Percentiles rank a stretch among this genome's conserved stretches.
These are phyloP conservation scores for Plectrocnemia conspersa DNA, from an alignment of 1,140 invertebrate genomes.

Conservation along the genomic window DNA sequence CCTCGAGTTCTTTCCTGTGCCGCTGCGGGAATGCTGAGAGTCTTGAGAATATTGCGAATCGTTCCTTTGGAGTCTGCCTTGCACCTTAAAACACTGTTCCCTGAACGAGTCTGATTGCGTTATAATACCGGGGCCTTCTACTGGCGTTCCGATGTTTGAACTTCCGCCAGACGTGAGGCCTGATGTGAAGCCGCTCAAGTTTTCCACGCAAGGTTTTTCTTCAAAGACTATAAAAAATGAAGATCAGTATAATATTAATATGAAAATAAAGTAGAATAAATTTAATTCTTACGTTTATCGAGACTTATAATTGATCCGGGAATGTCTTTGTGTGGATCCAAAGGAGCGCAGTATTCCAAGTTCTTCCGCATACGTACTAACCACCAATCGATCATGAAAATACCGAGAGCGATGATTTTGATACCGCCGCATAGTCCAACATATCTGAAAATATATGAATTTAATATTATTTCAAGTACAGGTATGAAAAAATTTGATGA, in stretches of 20 bases:
- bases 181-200: slow-evolving; percentile 47
- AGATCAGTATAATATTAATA: background rate
- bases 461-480: slow-evolving; percentile 23
- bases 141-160: slow-evolving; percentile 43
- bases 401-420: slow-evolving; percentile 78
- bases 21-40: slow-evolving; percentile 30
- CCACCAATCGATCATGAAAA: slow-evolving; percentile 88
- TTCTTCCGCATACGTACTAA: slow-evolving; percentile 72
- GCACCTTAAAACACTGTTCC: slow-evolving; percentile 30
- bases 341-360: slow-evolving; percentile 64
- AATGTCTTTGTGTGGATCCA: slow-evolving; percentile 74
- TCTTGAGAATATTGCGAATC: slow-evolving; percentile 49
- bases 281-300: slow-evolving; percentile 67
- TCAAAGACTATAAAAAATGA: slow-evolving; percentile 57
- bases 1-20: slow-evolving; percentile 41
- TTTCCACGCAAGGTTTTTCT: slow-evolving; percentile 54
- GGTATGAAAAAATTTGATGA: slow-evolving; percentile 6
- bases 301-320: slow-evolving; percentile 80
- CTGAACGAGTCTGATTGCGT: slow-evolving; percentile 33
- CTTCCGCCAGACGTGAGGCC: slow-evolving; percentile 44
- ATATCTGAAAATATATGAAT: slow-evolving; percentile 59
- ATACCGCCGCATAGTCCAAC: slow-evolving; percentile 87
- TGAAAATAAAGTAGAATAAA: slow-evolving; percentile 15
- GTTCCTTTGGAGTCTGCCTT: slow-evolving; percentile 41
- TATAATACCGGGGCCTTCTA: slow-evolving; percentile 38